Evolutionary conservation across 2,888 invertebrate genomes (phyloP).

Genomic region (Lasioglossum figueresi): DNA sequence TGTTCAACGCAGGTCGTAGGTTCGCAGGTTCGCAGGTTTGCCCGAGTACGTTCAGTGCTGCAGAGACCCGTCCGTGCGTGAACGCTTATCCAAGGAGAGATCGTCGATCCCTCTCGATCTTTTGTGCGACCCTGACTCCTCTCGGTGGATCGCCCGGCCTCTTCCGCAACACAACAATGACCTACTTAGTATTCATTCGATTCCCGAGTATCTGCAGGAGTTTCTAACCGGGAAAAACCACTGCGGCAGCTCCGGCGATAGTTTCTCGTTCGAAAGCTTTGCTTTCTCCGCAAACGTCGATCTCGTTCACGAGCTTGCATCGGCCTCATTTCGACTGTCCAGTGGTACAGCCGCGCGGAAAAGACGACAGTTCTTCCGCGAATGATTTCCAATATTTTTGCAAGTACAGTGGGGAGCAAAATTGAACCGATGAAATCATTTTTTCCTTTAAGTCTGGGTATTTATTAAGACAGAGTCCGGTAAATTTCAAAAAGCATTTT

Average conservation of each 20-base stretch:
- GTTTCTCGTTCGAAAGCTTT: conserved; percentile 1
- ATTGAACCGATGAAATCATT: background rate
- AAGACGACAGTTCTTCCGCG: background rate
- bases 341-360: background rate
- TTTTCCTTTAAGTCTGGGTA: background rate
- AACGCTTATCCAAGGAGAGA: conserved; percentile 51
- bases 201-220: conserved; percentile 39
- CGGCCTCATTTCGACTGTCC: background rate
- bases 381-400: background rate
- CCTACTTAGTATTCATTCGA: conserved; percentile 59
- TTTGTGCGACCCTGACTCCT: conserved; percentile 51
- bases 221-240: conserved; percentile 21
- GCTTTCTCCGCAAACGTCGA: background rate
- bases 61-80: conserved; percentile 61
- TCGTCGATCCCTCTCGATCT: conserved; percentile 57
- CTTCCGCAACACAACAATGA: conserved; percentile 56
- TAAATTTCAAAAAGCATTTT: too few species aligned
- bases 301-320: background rate
- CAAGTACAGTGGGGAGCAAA: background rate
- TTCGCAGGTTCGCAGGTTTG: conserved; percentile 52
- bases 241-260: background rate
- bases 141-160: conserved; percentile 16
- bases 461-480: background rate
- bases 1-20: conserved; percentile 33
- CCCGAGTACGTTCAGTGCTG: conserved; percentile 56